A percentile compares a stretch with the other conserved stretches of the same genome.
phyloP scores from a whole-genome alignment of 2,113 vertebrate species.

The Bucco capensis region DNA sequence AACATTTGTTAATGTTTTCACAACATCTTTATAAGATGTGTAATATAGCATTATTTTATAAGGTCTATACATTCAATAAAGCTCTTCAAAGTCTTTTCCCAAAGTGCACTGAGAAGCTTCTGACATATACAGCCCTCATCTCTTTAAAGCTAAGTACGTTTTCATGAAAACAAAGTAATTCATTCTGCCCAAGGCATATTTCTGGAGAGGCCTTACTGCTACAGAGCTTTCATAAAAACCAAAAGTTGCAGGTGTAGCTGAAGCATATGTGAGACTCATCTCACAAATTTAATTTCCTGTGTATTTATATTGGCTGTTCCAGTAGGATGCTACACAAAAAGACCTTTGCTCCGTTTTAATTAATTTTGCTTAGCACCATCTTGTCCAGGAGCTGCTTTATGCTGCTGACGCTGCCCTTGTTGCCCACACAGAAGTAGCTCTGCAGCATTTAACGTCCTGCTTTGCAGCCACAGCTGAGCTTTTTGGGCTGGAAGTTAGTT shows the following conservation, averaged over 20 bases:
- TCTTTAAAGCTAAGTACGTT: background rate
- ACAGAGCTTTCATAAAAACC: too few species aligned
- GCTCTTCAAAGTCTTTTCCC: background rate
- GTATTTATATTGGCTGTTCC: background rate
- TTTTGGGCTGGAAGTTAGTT: too few species aligned
- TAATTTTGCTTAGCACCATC: too few species aligned
- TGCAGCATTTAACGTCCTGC: too few species aligned
- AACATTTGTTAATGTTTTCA: fast-evolving
- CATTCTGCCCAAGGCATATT: background rate
- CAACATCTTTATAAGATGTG: background rate
- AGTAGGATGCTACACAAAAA: background rate
- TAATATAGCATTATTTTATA: background rate
- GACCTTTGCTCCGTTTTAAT: background rate
- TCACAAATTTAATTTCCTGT: background rate
- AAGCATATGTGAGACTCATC: background rate
- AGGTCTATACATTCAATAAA: background rate
- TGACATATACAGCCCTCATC: background rate
- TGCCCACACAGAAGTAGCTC: too few species aligned
- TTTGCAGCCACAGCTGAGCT: too few species aligned
- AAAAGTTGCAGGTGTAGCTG: background rate
- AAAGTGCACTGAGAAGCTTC: background rate
- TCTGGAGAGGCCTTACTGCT: background rate
- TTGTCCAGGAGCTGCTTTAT: too few species aligned
- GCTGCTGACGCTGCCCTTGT: too few species aligned
- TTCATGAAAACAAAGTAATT: background rate